Evolutionary conservation across 2,113 vertebrate species (phyloP).

Genomic region (Rhynchomys soricoides): DNA sequence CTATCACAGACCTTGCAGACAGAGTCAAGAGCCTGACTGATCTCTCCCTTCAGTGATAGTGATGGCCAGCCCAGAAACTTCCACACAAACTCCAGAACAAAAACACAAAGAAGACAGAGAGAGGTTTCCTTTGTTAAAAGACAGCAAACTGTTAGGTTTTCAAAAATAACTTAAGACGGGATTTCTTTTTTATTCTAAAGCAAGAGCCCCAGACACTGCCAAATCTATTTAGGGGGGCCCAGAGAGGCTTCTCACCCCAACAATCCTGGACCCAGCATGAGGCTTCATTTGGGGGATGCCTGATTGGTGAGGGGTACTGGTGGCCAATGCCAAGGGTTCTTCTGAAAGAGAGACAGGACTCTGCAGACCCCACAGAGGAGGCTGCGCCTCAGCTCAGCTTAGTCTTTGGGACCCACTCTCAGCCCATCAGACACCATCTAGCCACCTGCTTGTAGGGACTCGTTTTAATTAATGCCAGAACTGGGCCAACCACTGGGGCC

Average conservation of each 20-base stretch:
- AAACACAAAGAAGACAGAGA: slow-evolving; percentile 35
- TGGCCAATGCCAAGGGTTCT: background rate
- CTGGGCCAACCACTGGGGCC: slow-evolving; percentile 85
- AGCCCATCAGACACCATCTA: slow-evolving; percentile 32
- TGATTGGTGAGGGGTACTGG: background rate
- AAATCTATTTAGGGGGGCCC: slow-evolving; percentile 72
- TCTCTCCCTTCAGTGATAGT: rapidly evolving
- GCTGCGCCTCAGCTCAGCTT: background rate
- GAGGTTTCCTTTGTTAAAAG: slow-evolving; percentile 78
- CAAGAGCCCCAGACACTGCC: slow-evolving; percentile 72
- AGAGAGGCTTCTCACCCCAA: slow-evolving; percentile 49
- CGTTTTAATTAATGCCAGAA: slow-evolving; percentile 85
- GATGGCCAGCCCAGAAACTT: background rate
- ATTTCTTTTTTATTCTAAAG: slow-evolving; percentile 77
- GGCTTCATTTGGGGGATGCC: background rate
- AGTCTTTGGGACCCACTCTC: background rate
- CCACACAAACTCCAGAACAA: background rate
- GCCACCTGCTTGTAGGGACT: slow-evolving; percentile 74
- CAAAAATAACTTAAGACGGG: slow-evolving; percentile 78
- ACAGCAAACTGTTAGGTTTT: slow-evolving; percentile 77
- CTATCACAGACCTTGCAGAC: too few relatives aligned
- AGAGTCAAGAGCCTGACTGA: background rate
- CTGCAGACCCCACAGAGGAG: background rate
- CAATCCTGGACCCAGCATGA: background rate
- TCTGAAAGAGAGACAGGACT: background rate